A percentile compares a stretch with the other conserved stretches of the same genome.
Evolutionary conservation across 2,113 vertebrate species (phyloP).

Genomic region (Cercocebus atys): DNA sequence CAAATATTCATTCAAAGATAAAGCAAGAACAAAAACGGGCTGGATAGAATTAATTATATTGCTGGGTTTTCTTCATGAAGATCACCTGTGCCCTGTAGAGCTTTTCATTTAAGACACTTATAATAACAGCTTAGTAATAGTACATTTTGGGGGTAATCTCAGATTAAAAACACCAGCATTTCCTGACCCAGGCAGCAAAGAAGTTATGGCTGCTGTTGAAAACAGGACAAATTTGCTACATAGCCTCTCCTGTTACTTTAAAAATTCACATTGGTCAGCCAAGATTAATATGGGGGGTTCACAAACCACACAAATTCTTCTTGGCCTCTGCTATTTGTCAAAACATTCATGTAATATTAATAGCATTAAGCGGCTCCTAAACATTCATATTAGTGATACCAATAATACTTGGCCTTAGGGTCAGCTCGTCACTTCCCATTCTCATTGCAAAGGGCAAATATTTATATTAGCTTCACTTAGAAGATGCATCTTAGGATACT

Average conservation of each 20-base stretch:
- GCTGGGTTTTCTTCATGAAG: background rate
- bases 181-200: background rate
- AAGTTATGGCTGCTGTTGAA: background rate
- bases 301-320: background rate
- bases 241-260: background rate
- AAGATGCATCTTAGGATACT: background rate
- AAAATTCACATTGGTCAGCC: background rate
- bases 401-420: background rate
- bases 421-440: background rate
- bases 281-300: background rate
- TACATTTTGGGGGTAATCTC: background rate
- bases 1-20: background rate
- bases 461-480: background rate
- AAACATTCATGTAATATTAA: background rate
- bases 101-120: background rate
- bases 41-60: background rate
- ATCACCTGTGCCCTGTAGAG: background rate
- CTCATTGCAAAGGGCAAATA: background rate
- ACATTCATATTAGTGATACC: background rate
- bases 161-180: background rate
- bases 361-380: background rate
- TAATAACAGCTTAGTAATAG: background rate
- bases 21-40: background rate
- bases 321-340: background rate
- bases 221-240: background rate